Conservation (phyloP, 2,797 vertebrate species). For the Melanotaenia parkinsoni region DNA sequence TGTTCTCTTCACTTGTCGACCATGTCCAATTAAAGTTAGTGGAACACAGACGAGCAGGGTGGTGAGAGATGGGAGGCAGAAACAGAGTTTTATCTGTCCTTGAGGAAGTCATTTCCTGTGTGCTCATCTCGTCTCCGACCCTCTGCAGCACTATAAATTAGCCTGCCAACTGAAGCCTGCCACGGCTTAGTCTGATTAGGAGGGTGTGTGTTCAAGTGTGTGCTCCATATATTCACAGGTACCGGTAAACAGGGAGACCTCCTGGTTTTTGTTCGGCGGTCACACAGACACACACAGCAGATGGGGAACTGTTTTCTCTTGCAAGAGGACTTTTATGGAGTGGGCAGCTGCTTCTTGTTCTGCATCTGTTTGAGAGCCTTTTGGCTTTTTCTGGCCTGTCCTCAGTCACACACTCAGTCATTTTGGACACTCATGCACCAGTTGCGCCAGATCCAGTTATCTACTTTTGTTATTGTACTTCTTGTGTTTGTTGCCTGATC, state of each 20-base stretch:
- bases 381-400: conserved; percentile 60
- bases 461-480: conserved; percentile 19
- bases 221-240: conserved; percentile 38
- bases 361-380: conserved; percentile 76
- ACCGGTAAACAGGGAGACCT: conserved; percentile 46
- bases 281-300: conserved; percentile 42
- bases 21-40: conserved; percentile 78
- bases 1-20: conserved; percentile 69
- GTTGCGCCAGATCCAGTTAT: conserved; percentile 35
- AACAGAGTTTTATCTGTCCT: conserved; percentile 75
- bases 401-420: conserved; percentile 33
- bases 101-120: conserved; percentile 78
- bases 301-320: conserved; percentile 49
- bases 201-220: conserved; percentile 31
- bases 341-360: conserved; percentile 58
- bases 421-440: conserved; percentile 18
- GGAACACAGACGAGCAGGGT: conserved; percentile 48
- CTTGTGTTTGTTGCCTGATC: conserved; percentile 14
- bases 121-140: conserved; percentile 59
- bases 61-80: conserved; percentile 54
- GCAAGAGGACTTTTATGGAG: conserved; percentile 36
- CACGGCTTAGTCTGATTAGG: conserved; percentile 47
- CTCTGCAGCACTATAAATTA: conserved; percentile 60
- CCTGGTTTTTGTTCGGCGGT: conserved; percentile 23
- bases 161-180: conserved; percentile 64